Conservation (phyloP, 2,888 invertebrate species). For the Unio pictorum region DNA sequence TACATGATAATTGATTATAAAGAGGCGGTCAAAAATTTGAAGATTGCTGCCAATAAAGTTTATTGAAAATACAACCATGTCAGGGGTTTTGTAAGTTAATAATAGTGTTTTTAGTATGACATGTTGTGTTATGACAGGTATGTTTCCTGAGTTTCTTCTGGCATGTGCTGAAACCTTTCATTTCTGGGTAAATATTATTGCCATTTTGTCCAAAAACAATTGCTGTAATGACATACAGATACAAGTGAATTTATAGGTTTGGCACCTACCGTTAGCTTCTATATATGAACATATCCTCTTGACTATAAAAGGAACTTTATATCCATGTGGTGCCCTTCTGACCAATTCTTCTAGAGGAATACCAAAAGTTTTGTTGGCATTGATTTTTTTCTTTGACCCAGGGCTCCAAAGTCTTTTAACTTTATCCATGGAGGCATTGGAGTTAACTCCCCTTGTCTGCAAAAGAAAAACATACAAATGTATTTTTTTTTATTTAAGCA, state of each 20-base stretch:
- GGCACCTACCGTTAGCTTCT: conserved; percentile 56
- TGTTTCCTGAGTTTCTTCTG: no score
- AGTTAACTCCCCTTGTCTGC: conserved; percentile 22
- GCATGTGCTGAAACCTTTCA: no score
- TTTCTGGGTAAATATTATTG: no score
- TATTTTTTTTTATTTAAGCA: neutral
- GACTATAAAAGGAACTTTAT: conserved; percentile 53
- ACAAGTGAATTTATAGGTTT: neutral
- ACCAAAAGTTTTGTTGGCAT: conserved; percentile 52
- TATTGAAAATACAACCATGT: no score
- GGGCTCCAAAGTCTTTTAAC: conserved; percentile 54
- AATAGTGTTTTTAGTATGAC: no score
- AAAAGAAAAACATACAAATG: conserved; percentile 8
- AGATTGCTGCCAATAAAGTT: no score
- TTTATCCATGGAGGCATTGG: conserved; percentile 44
- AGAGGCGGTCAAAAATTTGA: no score
- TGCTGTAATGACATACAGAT: neutral
- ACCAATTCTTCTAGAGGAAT: conserved; percentile 59
- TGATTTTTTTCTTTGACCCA: conserved; percentile 46
- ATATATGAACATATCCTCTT: conserved; percentile 58
- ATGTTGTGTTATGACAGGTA: no score
- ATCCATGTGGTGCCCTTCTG: conserved; percentile 36
- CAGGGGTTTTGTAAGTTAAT: no score
- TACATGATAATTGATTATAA: no score
- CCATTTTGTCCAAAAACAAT: no score